phyloP scores from a whole-genome alignment of 2,888 invertebrate species.

The Oligia strigilis region DNA sequence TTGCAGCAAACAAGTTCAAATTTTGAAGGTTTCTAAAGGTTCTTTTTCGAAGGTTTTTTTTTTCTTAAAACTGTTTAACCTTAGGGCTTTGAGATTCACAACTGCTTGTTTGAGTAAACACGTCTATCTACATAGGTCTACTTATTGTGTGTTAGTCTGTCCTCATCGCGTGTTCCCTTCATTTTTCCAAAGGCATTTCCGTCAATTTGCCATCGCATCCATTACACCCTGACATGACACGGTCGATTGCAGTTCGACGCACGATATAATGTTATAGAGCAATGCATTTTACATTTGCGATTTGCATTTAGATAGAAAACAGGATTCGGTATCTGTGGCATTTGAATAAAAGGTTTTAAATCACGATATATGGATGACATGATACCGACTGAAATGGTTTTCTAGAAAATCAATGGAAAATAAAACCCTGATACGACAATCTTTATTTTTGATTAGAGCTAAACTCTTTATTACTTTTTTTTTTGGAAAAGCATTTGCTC shows the following conservation, averaged over 20 bases:
- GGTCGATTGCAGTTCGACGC: conserved; percentile 59
- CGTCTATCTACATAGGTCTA: neutral
- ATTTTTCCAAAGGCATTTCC: conserved; percentile 47
- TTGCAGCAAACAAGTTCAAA: neutral
- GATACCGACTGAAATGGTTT: conserved; percentile 29
- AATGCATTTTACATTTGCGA: conserved; percentile 65
- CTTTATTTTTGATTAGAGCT: neutral
- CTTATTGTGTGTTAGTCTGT: neutral
- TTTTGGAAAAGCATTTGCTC: accelerated
- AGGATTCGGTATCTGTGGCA: conserved; percentile 57
- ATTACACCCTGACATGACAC: conserved; percentile 64
- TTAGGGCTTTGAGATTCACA: neutral
- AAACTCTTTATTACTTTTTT: neutral
- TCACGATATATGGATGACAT: conserved; percentile 44
- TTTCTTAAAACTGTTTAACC: neutral
- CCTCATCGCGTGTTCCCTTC: conserved; percentile 54
- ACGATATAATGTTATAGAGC: conserved; percentile 56
- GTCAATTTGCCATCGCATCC: conserved; percentile 64
- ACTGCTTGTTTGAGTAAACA: neutral
- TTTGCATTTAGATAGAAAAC: conserved; percentile 77
- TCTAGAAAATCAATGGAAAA: conserved; percentile 10
- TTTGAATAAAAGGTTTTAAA: conserved; percentile 52
- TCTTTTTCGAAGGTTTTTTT: neutral
- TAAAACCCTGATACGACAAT: neutral
- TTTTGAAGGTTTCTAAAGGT: neutral